A percentile compares a stretch with the other conserved stretches of the same genome.
These are phyloP conservation scores for Orthosia cruda DNA, from an alignment of 2,888 invertebrate species.

Conservation along the genomic window DNA sequence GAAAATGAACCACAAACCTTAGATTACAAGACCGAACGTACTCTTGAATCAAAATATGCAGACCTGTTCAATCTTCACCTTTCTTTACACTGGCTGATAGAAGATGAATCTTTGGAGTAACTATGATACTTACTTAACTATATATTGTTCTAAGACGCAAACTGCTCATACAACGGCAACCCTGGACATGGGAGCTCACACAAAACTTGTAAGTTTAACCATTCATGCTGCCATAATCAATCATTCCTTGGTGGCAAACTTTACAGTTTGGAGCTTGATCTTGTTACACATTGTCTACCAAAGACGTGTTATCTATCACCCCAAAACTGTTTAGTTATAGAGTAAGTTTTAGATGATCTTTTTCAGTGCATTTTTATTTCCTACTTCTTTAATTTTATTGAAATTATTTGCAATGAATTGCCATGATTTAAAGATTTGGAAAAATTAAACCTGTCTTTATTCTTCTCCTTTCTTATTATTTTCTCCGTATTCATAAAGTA, in stretches of 20 bases:
- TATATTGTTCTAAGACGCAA: not conserved
- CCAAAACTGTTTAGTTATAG: not conserved
- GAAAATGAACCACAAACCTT: conserved; percentile 21
- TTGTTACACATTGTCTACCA: conserved; percentile 15
- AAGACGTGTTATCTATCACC: conserved; percentile 18
- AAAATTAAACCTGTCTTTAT: too few species aligned
- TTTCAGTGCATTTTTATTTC: not conserved
- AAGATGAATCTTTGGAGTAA: too few species aligned
- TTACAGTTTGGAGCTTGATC: conserved; percentile 20
- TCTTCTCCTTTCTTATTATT: not conserved
- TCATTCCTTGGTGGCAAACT: conserved; percentile 27
- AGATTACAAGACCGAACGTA: conserved; percentile 8
- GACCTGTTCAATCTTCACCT: not conserved
- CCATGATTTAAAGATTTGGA: too few species aligned
- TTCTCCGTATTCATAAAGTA: not conserved
- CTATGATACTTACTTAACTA: too few species aligned
- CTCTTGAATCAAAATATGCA: conserved; percentile 22
- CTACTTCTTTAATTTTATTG: not conserved
- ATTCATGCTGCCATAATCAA: conserved; percentile 40
- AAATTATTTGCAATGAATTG: not conserved
- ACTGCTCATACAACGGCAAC: not conserved
- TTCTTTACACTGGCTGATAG: not conserved
- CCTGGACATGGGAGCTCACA: not conserved
- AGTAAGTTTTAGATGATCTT: not conserved
- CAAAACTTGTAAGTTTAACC: conserved; percentile 23